phyloP scores from a whole-genome alignment of 2,113 vertebrate species.

The Dasypus novemcinctus region DNA sequence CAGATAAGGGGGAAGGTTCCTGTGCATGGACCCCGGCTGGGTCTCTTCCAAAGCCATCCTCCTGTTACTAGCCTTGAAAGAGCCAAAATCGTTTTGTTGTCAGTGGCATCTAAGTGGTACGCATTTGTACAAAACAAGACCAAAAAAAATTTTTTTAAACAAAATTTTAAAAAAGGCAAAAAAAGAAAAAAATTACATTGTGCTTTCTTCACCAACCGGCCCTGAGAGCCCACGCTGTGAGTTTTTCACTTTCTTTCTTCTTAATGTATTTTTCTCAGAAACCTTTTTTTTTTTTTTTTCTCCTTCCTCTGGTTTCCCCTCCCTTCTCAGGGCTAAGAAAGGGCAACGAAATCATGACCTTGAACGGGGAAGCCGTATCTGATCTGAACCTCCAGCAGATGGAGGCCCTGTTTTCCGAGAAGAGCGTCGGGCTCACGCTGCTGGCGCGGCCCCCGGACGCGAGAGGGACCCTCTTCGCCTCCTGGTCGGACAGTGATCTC shows the following conservation, averaged over 20 bases:
- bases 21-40: background rate
- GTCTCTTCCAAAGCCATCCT: background rate
- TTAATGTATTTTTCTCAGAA: background rate
- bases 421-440: conserved; percentile 88
- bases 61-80: background rate
- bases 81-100: background rate
- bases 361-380: conserved; percentile 90
- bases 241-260: background rate
- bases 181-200: no score
- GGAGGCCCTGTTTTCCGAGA: conserved; percentile 91
- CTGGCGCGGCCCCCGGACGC: conserved; percentile 71
- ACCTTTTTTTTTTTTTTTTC: background rate
- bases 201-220: no score
- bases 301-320: conserved; percentile 20
- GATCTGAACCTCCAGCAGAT: conserved; percentile 91
- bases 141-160: no score
- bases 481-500: conserved; percentile 77
- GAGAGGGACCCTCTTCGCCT: conserved; percentile 69
- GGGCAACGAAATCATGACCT: conserved; percentile 91
- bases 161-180: no score
- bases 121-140: no score
- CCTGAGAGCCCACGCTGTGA: background rate
- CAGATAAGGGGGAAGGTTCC: background rate
- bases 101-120: background rate
- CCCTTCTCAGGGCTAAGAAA: conserved; percentile 87